Conservation (phyloP, 2,113 vertebrate genomes). For the Manacus vitellinus region DNA sequence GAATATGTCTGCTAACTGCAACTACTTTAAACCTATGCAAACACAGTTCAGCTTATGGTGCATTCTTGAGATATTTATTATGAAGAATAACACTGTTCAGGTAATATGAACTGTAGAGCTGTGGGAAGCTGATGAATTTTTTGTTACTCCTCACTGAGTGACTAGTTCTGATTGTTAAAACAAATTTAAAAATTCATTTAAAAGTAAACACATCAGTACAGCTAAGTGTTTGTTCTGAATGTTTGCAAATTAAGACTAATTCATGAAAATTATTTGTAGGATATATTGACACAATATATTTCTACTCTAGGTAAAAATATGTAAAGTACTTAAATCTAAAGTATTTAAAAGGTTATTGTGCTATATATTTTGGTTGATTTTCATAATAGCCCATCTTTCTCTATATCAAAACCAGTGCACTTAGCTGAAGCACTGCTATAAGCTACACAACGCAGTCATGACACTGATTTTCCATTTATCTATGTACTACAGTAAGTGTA, state of each 20-base stretch:
- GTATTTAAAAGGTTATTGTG: neutral
- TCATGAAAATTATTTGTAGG: neutral
- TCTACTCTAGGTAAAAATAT: neutral
- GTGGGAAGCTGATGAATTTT: neutral
- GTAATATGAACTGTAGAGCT: neutral
- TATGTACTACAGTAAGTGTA: neutral
- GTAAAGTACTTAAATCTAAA: neutral
- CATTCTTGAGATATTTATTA: neutral
- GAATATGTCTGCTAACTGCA: neutral
- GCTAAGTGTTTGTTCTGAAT: neutral
- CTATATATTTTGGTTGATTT: neutral
- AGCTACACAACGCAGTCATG: neutral
- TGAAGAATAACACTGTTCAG: neutral
- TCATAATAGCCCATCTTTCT: neutral
- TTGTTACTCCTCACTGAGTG: neutral
- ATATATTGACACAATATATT: neutral
- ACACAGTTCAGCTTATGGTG: neutral
- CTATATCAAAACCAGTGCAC: neutral
- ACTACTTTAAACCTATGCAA: neutral
- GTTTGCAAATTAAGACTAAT: neutral
- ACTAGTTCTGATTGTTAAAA: neutral
- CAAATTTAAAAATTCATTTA: neutral
- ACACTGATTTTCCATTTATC: neutral
- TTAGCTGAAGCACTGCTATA: neutral
- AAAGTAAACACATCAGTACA: neutral